phyloP scores from a whole-genome alignment of 2,113 vertebrate species.

The Hippocampus zosterae region DNA sequence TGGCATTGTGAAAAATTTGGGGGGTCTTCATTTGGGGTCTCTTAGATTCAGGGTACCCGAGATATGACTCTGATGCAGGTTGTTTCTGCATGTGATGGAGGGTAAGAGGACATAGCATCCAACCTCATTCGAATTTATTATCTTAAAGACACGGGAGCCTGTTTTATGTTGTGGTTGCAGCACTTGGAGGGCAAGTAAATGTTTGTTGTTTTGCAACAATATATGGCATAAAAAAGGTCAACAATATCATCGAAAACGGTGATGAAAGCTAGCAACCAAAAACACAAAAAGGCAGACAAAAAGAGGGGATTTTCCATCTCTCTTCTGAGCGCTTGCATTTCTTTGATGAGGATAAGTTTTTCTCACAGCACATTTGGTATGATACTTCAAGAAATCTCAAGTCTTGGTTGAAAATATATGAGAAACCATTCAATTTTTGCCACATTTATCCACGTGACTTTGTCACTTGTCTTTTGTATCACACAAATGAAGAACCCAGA shows the following conservation, averaged over 20 bases:
- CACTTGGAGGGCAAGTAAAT: neutral
- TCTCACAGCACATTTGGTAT: neutral
- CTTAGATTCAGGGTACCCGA: conserved; percentile 1
- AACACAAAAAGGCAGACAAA: neutral
- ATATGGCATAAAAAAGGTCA: neutral
- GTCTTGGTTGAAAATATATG: no score
- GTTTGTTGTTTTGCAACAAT: neutral
- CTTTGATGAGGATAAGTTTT: neutral
- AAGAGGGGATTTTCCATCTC: neutral
- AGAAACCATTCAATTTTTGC: neutral
- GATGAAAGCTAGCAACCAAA: neutral
- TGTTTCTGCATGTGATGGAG: conserved; percentile 8
- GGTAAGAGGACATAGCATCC: neutral
- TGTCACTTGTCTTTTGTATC: no score
- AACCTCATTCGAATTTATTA: neutral
- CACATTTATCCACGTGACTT: no score
- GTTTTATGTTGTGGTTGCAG: neutral
- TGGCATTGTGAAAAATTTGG: neutral
- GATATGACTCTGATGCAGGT: conserved; percentile 19
- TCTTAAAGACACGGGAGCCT: neutral
- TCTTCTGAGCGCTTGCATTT: neutral
- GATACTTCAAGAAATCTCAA: neutral
- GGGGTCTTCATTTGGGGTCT: neutral
- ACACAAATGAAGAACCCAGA: no score
- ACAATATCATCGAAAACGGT: neutral